Percentiles rank a stretch among this genome's conserved stretches.
Conservation (phyloP, 2,888 invertebrate genomes). For the Hydrotaea cyrtoneurina region DNA sequence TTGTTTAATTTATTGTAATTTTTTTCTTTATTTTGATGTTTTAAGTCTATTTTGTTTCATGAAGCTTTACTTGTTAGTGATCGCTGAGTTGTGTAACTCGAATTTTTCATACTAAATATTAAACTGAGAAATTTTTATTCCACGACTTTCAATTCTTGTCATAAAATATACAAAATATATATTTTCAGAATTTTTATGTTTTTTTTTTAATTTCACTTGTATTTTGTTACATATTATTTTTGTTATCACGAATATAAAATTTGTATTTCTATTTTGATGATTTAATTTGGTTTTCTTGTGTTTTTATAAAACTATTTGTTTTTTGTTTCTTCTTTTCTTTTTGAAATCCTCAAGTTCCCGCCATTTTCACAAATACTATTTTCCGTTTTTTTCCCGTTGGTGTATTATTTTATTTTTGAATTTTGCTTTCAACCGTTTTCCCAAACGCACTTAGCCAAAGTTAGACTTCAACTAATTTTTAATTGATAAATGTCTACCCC, state of each 20-base stretch:
- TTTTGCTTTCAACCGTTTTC: constrained; percentile 43
- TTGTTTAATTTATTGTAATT: too few relatives aligned
- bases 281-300: not conserved
- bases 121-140: too few relatives aligned
- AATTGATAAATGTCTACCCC: constrained; percentile 62
- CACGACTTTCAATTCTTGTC: too few relatives aligned
- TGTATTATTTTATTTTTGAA: not conserved
- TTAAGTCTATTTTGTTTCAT: too few relatives aligned
- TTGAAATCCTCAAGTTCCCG: not conserved
- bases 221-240: not conserved
- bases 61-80: too few relatives aligned
- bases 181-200: too few relatives aligned
- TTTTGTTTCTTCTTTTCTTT: not conserved
- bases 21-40: too few relatives aligned
- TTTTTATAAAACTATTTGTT: constrained; percentile 14
- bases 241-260: too few relatives aligned
- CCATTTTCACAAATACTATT: constrained; percentile 27
- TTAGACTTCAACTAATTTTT: constrained; percentile 59
- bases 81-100: too few relatives aligned
- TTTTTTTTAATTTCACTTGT: not conserved
- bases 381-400: constrained; percentile 42
- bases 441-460: constrained; percentile 59
- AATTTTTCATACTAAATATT: too few relatives aligned
- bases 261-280: too few relatives aligned
- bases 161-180: too few relatives aligned